Base-by-base conservation (phyloP, 1,140 invertebrate species). In the Calycopis cecrops region DNA sequence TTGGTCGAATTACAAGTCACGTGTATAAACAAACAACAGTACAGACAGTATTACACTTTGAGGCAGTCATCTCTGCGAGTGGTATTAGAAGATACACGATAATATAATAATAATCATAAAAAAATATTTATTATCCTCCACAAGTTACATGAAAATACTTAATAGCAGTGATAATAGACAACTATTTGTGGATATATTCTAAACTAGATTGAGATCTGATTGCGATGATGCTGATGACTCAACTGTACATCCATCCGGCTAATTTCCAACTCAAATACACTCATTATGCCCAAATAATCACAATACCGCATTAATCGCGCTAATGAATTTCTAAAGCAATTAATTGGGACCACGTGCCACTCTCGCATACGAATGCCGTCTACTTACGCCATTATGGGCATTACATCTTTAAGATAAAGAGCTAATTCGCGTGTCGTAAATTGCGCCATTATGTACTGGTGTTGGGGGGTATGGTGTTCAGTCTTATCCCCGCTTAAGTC, bases 261-360 rank as follows among this genome's bases (percentile, higher is more conserved):
- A 42, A 53, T 44, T 53, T 16, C 38, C 21, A 53, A 57, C 35
- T 44, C 55, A 57, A 57, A 57, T 57, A 44, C 18, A 57, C 35
- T 57, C 48, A 52, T 55, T 35, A 33, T 10, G 38, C 40, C 28
- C 37, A 35, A 57, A 48, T 48, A 33, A 52, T 57, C n/a, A 50
- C 49, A 52, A 44, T 55, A 28, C 49, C 48, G 34, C 50, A 56
- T 56, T 57, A 57, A 57, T 57, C 55, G 48, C 49, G 14, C 48
- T 42, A 57, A 57, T 57, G 55, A 57, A 57, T 57, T 51, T 42
- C 44, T 38, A 56, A 51, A 51, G 55, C 55, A 50, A 48, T 51
- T 57, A 57, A 57, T 51, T 51, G 18, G 37, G n/a, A 40, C 35
- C 38, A 17, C 10, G 28, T n/a, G 28, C n/a, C 21, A 34, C 37